Percentiles rank a stretch among this genome's conserved stretches.
Conservation (phyloP, 2,113 vertebrate genomes). For the Gymnocephalus cernua region DNA sequence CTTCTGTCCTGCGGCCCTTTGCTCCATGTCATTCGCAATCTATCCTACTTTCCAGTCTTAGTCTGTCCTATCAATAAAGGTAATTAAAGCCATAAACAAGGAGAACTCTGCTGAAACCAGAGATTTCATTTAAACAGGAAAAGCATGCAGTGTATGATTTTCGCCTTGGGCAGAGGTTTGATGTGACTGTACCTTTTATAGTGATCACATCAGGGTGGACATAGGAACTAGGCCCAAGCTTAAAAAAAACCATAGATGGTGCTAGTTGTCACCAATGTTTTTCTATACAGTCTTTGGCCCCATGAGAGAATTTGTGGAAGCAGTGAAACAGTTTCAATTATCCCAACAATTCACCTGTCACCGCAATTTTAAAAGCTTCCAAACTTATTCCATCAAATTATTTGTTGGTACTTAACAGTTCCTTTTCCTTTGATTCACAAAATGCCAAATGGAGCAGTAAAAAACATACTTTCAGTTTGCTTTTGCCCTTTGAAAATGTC, state of each 20-base stretch:
- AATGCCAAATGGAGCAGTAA: conserved; percentile 45
- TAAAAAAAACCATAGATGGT: background rate
- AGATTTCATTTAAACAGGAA: background rate
- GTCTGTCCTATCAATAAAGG: too few species aligned
- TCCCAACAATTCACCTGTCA: background rate
- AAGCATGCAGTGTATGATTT: too few species aligned
- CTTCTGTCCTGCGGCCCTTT: too few species aligned
- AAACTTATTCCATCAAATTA: background rate
- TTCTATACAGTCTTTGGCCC: background rate
- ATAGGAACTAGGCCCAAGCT: background rate
- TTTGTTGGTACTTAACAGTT: conserved; percentile 27
- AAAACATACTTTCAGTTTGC: conserved; percentile 32
- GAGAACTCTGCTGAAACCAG: background rate
- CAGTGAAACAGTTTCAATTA: too few species aligned
- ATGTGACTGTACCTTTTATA: background rate
- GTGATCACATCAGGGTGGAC: background rate
- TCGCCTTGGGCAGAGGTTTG: background rate
- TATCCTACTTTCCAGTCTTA: too few species aligned
- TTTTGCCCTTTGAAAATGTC: conserved; percentile 60
- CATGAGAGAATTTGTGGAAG: background rate
- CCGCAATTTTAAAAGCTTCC: background rate
- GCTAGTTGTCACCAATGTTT: background rate
- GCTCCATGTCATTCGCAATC: too few species aligned
- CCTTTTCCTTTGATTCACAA: conserved; percentile 11
- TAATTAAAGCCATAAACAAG: too few species aligned